Percentiles rank a stretch among this genome's conserved stretches.
These are phyloP conservation scores for Panorpa germanica DNA, from an alignment of 2,888 invertebrate genomes.

Conservation along the genomic window DNA sequence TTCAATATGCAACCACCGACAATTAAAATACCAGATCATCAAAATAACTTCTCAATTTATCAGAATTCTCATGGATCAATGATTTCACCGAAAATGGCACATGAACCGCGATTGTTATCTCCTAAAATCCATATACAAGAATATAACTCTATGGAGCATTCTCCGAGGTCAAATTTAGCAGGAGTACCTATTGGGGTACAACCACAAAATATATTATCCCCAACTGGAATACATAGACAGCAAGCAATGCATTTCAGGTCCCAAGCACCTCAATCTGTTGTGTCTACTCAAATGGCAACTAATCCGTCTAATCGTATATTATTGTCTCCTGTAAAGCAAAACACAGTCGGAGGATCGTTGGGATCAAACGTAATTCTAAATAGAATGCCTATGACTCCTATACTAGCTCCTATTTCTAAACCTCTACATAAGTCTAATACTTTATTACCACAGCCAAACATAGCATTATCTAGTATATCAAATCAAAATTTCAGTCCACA, in stretches of 20 bases:
- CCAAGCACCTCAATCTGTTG: conserved; percentile 26
- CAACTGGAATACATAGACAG: conserved; percentile 9
- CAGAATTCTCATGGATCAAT: conserved; percentile 28
- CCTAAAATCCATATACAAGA: conserved; percentile 9
- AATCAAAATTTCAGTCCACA: too few relatives aligned
- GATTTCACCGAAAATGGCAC: conserved; percentile 26
- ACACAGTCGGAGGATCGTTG: too few relatives aligned
- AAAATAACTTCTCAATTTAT: conserved; percentile 16
- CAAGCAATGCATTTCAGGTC: conserved; percentile 19
- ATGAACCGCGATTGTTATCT: conserved; percentile 16
- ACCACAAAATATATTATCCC: conserved; percentile 12
- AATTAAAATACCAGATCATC: conserved; percentile 41
- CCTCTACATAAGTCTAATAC: conserved; percentile 30
- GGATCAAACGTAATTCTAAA: conserved; percentile 21
- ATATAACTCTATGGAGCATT: neutral
- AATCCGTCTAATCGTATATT: conserved; percentile 26
- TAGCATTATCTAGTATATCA: conserved; percentile 19
- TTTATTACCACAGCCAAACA: conserved; percentile 21
- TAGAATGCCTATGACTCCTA: conserved; percentile 35
- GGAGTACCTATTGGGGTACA: conserved; percentile 13
- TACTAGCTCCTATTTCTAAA: conserved; percentile 34
- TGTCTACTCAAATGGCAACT: conserved; percentile 24
- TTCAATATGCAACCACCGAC: conserved; percentile 40
- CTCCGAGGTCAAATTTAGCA: too few relatives aligned
- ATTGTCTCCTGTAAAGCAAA: conserved; percentile 24